Conservation (phyloP, 2,113 vertebrate genomes). For the Coturnix japonica region DNA sequence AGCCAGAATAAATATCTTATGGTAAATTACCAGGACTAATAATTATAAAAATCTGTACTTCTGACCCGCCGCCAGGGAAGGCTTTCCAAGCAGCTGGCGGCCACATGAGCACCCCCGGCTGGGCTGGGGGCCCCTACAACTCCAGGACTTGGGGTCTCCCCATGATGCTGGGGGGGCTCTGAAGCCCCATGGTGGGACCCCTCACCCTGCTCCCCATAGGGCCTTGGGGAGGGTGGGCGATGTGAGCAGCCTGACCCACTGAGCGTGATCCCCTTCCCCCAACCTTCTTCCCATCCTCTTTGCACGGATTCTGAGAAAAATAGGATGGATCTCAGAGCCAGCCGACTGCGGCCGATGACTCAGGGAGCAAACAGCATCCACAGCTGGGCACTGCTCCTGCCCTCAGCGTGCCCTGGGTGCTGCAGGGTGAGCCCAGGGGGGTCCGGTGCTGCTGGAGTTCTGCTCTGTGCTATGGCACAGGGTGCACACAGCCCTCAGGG, state of each 20-base stretch:
- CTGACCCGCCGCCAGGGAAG: slow-evolving; percentile 40
- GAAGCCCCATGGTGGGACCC: background rate
- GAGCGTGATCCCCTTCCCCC: background rate
- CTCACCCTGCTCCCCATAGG: background rate
- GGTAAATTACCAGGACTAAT: slow-evolving; percentile 69
- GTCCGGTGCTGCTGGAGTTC: background rate
- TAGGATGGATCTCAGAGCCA: background rate
- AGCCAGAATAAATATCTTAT: slow-evolving; percentile 75
- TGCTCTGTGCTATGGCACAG: fast-evolving
- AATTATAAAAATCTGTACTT: slow-evolving; percentile 73
- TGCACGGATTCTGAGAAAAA: slow-evolving; percentile 13
- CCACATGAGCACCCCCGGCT: slow-evolving; percentile 31
- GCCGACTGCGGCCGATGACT: slow-evolving; percentile 6
- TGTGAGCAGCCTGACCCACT: background rate
- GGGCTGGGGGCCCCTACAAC: background rate
- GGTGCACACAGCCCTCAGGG: background rate
- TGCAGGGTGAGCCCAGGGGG: too few species aligned
- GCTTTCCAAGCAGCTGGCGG: slow-evolving; percentile 69
- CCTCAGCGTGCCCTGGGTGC: too few species aligned
- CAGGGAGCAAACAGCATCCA: background rate
- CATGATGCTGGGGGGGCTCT: background rate
- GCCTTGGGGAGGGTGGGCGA: background rate
- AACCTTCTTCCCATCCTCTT: background rate
- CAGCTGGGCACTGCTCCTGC: background rate
- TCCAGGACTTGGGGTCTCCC: too few species aligned